Percentiles rank a stretch among this genome's conserved stretches.
phyloP scores from a whole-genome alignment of 2,797 vertebrate genomes.

The Orestias chungarensis region DNA sequence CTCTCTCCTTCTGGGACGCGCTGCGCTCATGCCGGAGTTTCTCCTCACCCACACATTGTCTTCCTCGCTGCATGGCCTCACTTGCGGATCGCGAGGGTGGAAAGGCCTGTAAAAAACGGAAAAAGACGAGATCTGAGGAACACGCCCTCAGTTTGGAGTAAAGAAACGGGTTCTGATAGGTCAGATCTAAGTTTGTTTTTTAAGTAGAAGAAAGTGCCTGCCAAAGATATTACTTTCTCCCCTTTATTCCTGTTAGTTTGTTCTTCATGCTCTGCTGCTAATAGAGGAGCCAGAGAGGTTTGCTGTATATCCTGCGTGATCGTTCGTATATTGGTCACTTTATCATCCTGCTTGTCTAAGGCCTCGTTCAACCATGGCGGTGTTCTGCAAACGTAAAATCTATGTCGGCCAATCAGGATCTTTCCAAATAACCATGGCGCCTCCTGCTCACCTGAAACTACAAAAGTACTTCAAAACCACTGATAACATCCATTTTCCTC shows the following conservation, averaged over 20 bases:
- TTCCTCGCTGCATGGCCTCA: constrained; percentile 59
- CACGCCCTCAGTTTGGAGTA: constrained; percentile 14
- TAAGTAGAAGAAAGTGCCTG: neutral
- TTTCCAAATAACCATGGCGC: too few species aligned
- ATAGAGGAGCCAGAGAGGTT: constrained; percentile 34
- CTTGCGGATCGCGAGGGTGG: constrained; percentile 55
- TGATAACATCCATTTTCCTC: too few species aligned
- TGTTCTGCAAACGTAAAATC: too few species aligned
- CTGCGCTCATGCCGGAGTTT: constrained; percentile 62
- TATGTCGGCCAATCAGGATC: too few species aligned
- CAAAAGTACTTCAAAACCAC: too few species aligned
- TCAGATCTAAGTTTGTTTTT: neutral
- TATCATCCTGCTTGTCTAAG: too few species aligned
- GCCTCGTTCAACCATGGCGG: too few species aligned
- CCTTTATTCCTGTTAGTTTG: constrained; percentile 20
- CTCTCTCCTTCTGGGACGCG: constrained; percentile 71
- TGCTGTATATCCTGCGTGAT: too few species aligned
- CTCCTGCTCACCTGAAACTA: too few species aligned
- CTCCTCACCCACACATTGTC: constrained; percentile 52
- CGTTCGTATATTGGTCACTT: too few species aligned
- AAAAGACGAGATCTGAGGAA: constrained; percentile 15
- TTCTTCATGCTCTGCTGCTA: constrained; percentile 47
- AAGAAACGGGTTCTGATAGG: neutral
- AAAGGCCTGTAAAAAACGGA: constrained; percentile 13
- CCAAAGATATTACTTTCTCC: too few species aligned